Conservation (phyloP, 2,888 invertebrate species). For the Pollenia amentaria region DNA sequence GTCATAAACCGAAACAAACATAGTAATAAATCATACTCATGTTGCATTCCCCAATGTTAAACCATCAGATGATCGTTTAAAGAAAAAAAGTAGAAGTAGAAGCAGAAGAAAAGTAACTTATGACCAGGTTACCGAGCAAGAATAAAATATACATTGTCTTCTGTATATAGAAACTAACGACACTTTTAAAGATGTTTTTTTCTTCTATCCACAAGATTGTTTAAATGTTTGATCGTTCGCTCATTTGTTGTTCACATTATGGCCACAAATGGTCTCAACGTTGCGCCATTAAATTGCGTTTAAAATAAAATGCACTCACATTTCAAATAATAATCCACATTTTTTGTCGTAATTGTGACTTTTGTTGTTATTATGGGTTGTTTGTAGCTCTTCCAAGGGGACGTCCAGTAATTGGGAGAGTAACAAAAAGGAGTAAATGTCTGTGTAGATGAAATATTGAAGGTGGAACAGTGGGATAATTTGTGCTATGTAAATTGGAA, state of each 20-base stretch:
- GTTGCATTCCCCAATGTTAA: constrained; percentile 65
- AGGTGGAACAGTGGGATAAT: constrained; percentile 55
- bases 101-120: constrained; percentile 28
- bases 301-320: constrained; percentile 74
- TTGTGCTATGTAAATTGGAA: not conserved
- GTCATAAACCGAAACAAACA: constrained; percentile 65
- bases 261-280: constrained; percentile 75
- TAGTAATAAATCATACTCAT: constrained; percentile 73
- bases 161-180: constrained; percentile 60
- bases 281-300: constrained; percentile 76
- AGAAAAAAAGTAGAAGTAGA: not conserved
- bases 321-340: constrained; percentile 72
- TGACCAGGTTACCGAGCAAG: constrained; percentile 32
- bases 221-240: constrained; percentile 71
- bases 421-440: constrained; percentile 1
- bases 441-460: constrained; percentile 55
- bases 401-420: constrained; percentile 64
- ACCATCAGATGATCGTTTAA: constrained; percentile 50
- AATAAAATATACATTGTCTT: constrained; percentile 54
- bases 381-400: constrained; percentile 27
- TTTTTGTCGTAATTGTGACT: constrained; percentile 58
- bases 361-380: constrained; percentile 22
- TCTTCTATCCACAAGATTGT: constrained; percentile 56
- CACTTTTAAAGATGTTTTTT: constrained; percentile 51
- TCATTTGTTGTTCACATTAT: constrained; percentile 74